Evolutionary conservation across 2,888 invertebrate species (phyloP).

Genomic region (Lysandra bellargus): DNA sequence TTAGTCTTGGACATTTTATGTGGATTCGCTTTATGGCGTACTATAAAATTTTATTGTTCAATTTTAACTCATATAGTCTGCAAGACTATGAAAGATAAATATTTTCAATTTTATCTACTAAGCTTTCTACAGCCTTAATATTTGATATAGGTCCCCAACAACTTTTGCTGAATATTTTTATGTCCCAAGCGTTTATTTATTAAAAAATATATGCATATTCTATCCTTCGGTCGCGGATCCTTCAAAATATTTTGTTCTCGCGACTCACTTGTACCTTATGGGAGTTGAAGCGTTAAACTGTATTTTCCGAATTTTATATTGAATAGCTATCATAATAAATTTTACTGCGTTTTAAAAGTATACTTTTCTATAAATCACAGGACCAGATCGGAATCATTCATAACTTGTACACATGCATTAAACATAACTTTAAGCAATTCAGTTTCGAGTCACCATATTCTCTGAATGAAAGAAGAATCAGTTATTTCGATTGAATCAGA

Average conservation of each 20-base stretch:
- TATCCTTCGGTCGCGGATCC: too few relatives aligned
- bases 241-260: too few relatives aligned
- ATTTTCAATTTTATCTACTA: not conserved
- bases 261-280: too few relatives aligned
- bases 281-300: not conserved
- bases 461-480: conserved; percentile 26
- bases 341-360: not conserved
- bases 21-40: conserved; percentile 1
- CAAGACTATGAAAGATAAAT: too few relatives aligned
- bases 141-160: too few relatives aligned
- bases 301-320: not conserved
- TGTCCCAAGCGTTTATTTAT: too few relatives aligned
- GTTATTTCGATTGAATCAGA: conserved; percentile 10
- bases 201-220: too few relatives aligned
- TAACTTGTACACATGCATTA: conserved; percentile 38
- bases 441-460: conserved; percentile 23
- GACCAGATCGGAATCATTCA: conserved; percentile 28
- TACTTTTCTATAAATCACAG: not conserved
- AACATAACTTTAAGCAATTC: conserved; percentile 36
- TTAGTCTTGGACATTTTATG: conserved; percentile 1
- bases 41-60: conserved; percentile 4
- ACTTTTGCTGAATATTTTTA: too few relatives aligned
- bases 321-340: not conserved
- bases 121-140: too few relatives aligned
- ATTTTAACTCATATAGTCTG: not conserved